These are phyloP conservation scores for Drosophila mimica DNA, from an alignment of 2,888 invertebrate genomes.

Conservation along the genomic window DNA sequence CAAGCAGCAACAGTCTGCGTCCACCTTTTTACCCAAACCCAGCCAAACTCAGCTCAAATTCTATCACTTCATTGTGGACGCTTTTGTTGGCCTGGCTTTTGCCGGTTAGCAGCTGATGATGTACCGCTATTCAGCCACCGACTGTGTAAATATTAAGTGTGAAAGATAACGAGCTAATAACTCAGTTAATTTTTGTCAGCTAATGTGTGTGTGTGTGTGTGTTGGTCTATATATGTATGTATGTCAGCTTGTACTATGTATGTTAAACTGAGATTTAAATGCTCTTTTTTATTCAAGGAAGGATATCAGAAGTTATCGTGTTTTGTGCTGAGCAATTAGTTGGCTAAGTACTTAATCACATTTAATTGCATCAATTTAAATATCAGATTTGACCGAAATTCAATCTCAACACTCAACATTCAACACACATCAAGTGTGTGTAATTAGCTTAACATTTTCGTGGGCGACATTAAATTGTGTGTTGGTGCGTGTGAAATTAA, in stretches of 20 bases:
- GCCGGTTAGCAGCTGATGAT: constrained; percentile 30
- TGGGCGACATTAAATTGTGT: constrained; percentile 33
- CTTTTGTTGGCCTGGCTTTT: constrained; percentile 25
- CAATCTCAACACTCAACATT: constrained; percentile 14
- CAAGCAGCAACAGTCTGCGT: constrained; percentile 55
- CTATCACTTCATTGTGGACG: constrained; percentile 5
- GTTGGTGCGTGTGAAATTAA: constrained; percentile 57
- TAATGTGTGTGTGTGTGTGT: constrained; percentile 11
- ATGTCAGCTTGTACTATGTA: not conserved
- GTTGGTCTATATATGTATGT: not conserved
- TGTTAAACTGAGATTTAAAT: not conserved
- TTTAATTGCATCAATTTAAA: constrained; percentile 53
- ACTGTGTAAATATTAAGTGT: constrained; percentile 77
- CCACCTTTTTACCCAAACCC: constrained; percentile 2
- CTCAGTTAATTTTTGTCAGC: constrained; percentile 59
- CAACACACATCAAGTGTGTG: constrained; percentile 8
- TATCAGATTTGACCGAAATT: constrained; percentile 33
- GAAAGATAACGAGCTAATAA: constrained; percentile 80
- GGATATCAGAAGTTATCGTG: not conserved
- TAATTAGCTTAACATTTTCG: constrained; percentile 58
- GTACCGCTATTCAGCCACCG: constrained; percentile 48
- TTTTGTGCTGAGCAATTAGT: constrained; percentile 31
- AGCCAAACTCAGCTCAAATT: not conserved
- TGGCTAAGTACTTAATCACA: constrained; percentile 29
- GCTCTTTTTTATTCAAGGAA: not conserved